These are phyloP conservation scores for Temnopleurus reevesii DNA, from an alignment of 53 echinoderm and acorn worm genomes.

Conservation along the genomic window DNA sequence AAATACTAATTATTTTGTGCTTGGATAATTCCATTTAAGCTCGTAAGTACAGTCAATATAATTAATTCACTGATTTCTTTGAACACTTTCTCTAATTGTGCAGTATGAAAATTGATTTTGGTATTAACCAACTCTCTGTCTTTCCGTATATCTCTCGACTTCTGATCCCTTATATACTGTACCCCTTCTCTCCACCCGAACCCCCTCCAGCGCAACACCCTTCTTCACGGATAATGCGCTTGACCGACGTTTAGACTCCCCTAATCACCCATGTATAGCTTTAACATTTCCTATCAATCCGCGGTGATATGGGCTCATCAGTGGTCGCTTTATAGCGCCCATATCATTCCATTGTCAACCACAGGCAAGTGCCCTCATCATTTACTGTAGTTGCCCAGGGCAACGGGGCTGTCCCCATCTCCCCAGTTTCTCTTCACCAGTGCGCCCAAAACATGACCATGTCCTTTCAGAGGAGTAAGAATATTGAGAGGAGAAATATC, in stretches of 20 bases:
- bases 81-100: no score
- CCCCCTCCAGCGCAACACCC: no score
- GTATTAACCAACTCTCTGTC: no score
- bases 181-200: no score
- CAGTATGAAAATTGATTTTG: no score
- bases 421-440: background rate
- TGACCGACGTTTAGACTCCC: background rate
- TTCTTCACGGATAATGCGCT: background rate
- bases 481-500: background rate
- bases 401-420: background rate
- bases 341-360: background rate
- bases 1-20: no score
- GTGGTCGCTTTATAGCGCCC: background rate
- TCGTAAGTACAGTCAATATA: no score
- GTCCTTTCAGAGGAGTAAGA: background rate
- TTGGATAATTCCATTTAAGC: no score
- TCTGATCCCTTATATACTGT: no score
- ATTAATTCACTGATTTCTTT: no score
- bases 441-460: background rate
- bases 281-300: background rate
- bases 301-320: background rate
- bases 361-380: constrained; percentile 3
- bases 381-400: background rate
- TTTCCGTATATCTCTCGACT: no score
- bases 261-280: background rate